phyloP scores from a whole-genome alignment of 2,888 invertebrate species.

The Odontomyia ornata region DNA sequence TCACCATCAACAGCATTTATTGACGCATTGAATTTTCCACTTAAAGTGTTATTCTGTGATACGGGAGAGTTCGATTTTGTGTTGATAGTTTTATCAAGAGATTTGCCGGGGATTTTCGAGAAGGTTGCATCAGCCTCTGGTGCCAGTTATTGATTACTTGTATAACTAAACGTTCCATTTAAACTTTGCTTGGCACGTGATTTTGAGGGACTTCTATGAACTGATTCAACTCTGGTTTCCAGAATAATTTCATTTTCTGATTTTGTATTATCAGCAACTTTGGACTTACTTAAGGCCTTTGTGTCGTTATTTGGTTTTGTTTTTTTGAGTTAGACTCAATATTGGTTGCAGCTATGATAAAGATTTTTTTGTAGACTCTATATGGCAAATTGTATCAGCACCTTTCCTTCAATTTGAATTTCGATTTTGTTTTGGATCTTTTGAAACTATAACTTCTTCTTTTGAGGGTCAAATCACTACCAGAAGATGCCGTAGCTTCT shows the following conservation, averaged over 20 bases:
- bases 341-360: not conserved
- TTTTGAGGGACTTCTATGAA: not conserved
- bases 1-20: not conserved
- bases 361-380: not conserved
- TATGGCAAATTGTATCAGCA: not conserved
- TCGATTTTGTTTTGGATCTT: not conserved
- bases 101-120: not conserved
- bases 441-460: not conserved
- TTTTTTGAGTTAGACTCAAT: too few relatives aligned
- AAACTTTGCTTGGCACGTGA: not conserved
- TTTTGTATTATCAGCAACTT: not conserved
- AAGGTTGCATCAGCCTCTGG: not conserved
- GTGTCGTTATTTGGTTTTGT: not conserved
- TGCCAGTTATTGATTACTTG: not conserved
- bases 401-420: not conserved
- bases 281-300: not conserved
- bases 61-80: not conserved
- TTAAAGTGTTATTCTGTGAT: not conserved
- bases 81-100: conserved; percentile 10
- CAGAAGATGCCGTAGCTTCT: not conserved
- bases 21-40: not conserved
- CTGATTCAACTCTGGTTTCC: not conserved
- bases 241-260: conserved; percentile 2
- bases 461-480: not conserved
- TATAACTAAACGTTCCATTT: conserved; percentile 2